Evolutionary conservation across 1,140 invertebrate species (phyloP), one percentile per base, ranked within the genome.

Genomic region (Drosophila miranda): DNA sequence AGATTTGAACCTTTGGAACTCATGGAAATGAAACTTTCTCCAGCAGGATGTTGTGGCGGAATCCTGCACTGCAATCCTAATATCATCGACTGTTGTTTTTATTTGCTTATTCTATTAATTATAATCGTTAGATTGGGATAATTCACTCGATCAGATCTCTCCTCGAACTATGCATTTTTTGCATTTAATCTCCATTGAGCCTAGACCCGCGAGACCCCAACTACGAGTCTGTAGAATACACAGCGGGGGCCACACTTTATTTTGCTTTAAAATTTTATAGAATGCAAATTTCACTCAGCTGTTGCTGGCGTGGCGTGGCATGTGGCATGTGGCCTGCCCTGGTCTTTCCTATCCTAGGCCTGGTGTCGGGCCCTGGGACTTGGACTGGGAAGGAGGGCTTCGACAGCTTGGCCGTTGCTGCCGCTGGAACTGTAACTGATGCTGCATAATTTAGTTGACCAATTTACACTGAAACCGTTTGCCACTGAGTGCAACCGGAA

Each of bases 391-490:
- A 38, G 52, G 1, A 19, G 11, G 19, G 41, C 54, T 52, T 42
- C 60, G 71, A 72, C 75, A 70, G 75, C 76, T 75, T 14, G 62
- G 67, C 28, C 64, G 43, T 46, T 16, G 23, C 56, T 60, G 66
- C 34, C 59, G 66, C 64, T 75, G 58, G 69, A 56, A 64, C 73
- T 72, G 80, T 80, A 86, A 86, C 78, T 87, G 80, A 75, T 84
- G 81, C 78, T 89, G 86, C 86, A 89, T 89, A 89, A 89, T 89
- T 89, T 89, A 89, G 86, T 83, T 82, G 86, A 77, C 81, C 86
- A 89, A 89, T 89, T 89, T 89, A 79, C 86, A 82, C 78, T 78
- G 83, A 9, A 69, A 70, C 46, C 64, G 64, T 78, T 81, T 71
- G 78, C 57, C 75, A 66, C 61, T 88, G 82, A 87, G 84, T 88